Percentiles rank a stretch among this genome's conserved stretches.
phyloP scores from a whole-genome alignment of 2,888 invertebrate species.

The Monoplex corrugatus region DNA sequence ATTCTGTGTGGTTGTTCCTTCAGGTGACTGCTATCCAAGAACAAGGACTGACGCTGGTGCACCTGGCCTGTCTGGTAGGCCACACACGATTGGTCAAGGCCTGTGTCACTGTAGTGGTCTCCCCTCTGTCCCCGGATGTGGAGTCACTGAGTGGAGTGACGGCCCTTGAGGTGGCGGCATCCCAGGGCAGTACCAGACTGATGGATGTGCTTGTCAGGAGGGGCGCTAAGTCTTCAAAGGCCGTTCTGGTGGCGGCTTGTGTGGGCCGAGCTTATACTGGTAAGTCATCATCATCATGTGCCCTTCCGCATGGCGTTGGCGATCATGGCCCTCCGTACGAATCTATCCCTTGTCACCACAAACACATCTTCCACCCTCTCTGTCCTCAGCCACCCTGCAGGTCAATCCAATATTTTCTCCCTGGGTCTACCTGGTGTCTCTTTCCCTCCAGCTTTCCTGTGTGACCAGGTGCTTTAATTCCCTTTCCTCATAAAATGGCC shows the following conservation, averaged over 20 bases:
- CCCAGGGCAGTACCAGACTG: constrained; percentile 53
- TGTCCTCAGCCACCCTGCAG: too few relatives aligned
- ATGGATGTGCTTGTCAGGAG: constrained; percentile 53
- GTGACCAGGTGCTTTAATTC: too few relatives aligned
- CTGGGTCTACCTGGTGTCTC: too few relatives aligned
- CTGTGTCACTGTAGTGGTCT: constrained; percentile 42
- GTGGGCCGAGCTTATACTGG: constrained; percentile 48
- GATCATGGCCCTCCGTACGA: too few relatives aligned
- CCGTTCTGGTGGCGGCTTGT: constrained; percentile 56
- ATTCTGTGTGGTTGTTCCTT: not conserved
- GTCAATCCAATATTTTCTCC: too few relatives aligned
- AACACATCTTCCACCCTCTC: too few relatives aligned
- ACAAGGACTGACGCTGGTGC: constrained; percentile 38
- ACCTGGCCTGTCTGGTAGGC: constrained; percentile 46
- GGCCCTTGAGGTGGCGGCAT: constrained; percentile 58
- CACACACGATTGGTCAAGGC: constrained; percentile 50
- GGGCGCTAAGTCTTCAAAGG: constrained; percentile 44
- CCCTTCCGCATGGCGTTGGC: too few relatives aligned
- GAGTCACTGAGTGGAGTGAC: constrained; percentile 45
- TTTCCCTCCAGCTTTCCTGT: too few relatives aligned
- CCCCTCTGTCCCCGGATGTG: constrained; percentile 44
- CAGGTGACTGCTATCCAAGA: constrained; percentile 36
- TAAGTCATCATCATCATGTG: constrained; percentile 19
- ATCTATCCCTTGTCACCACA: too few relatives aligned
- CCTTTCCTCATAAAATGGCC: too few relatives aligned